Base-by-base conservation (phyloP, 2,113 vertebrate species). In the Polyodon spathula region DNA sequence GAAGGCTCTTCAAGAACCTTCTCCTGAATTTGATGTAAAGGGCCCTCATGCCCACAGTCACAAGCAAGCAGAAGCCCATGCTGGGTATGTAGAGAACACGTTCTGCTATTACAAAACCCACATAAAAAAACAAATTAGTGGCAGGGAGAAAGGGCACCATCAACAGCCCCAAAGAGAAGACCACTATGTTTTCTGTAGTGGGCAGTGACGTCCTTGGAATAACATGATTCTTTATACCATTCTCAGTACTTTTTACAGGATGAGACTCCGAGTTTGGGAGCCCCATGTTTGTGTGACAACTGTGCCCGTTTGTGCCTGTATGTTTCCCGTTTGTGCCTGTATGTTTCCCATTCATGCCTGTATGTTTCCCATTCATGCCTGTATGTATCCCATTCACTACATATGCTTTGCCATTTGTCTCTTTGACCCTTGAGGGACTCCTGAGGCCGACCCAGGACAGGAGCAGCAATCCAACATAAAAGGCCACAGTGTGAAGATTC, bases 101-200 rank as follows among this genome's bases (percentile, higher is more conserved):
- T 86, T 99, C 96, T 63, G 96, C 96, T 70, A 99, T 93, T 73
- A 99, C 96, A 81, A 99, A 99, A 54, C 96, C 97, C 4, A 99
- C 97, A 27, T 99, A 99, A 79, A 99, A 98, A 89, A 99, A 98
- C 42, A 99, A 68, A 82, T 99, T 99, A 56, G 93, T 95, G 75
- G 97, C 97, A 54, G 95, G 96, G 75, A 99, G 72, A 65, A 99
- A 99, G 41, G 97, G 95, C 60, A 97, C 73, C 44, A 91, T 87
- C 84, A 99, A 71, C 62, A 99, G 83, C 69, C 93, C 93, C 6
- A 99, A 79, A 54, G 95, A 93, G 61, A 98, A 89, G 68, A 92
- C 86, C 69, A 95, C 90, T 53, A 95, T 84, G 61, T 91, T 93
- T 74, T 95, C 92, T 0, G 92, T 91, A 68, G 90, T 93, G 68